Conservation (phyloP, 2,113 vertebrate species). For the Rhinolophus sinicus region DNA sequence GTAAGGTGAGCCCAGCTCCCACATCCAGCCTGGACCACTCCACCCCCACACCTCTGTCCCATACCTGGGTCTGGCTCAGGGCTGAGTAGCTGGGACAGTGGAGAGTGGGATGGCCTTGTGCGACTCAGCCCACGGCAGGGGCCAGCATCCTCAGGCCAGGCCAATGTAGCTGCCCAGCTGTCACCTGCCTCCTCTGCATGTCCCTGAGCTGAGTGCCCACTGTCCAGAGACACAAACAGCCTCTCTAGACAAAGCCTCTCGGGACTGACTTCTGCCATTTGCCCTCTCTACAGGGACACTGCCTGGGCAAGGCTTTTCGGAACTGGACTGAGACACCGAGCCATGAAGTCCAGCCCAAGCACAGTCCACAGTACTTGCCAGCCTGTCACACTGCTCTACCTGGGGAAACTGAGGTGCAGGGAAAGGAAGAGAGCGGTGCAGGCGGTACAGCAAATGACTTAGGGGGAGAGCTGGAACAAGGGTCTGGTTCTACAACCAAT, state of each 20-base stretch:
- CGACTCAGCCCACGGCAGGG: neutral
- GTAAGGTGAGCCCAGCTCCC: neutral
- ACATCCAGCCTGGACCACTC: neutral
- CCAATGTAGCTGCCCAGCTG: neutral
- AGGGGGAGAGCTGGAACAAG: neutral
- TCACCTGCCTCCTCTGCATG: neutral
- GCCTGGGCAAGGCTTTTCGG: too few relatives aligned
- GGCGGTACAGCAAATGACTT: neutral
- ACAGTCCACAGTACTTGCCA: neutral
- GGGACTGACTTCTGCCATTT: neutral
- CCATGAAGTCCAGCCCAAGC: neutral
- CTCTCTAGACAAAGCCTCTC: neutral
- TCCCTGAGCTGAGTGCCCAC: neutral
- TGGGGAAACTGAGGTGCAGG: neutral
- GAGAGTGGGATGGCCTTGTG: neutral
- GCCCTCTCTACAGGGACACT: neutral
- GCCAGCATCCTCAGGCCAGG: neutral
- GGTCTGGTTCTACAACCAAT: neutral
- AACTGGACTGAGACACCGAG: neutral
- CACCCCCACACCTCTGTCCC: neutral
- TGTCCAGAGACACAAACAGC: neutral
- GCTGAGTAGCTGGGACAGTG: neutral
- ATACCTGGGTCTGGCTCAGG: neutral
- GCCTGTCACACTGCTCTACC: neutral
- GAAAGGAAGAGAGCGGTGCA: neutral